Conservation (phyloP, 2,113 vertebrate species). For the Coryphaenoides rupestris region DNA sequence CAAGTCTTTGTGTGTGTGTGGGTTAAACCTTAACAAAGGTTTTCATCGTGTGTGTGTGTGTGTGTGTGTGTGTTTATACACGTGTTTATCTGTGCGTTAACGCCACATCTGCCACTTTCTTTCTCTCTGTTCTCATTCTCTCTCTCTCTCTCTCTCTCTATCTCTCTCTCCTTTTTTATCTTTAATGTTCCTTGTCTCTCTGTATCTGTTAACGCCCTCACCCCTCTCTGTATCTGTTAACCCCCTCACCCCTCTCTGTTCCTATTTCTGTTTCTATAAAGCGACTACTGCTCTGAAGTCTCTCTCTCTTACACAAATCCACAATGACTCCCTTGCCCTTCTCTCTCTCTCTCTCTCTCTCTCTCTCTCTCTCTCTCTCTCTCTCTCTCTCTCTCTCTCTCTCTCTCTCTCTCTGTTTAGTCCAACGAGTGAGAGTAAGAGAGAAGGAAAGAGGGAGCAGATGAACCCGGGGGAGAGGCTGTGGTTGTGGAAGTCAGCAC, state of each 20-base stretch:
- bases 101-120: not conserved
- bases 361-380: too few species aligned
- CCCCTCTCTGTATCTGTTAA: not conserved
- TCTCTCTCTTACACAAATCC: not conserved
- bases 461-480: too few species aligned
- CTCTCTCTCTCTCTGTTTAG: too few species aligned
- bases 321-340: not conserved
- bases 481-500: too few species aligned
- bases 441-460: too few species aligned
- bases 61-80: conserved; percentile 1
- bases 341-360: too few species aligned
- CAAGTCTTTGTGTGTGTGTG: not conserved
- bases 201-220: too few species aligned
- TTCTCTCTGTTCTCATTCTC: not conserved
- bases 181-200: not conserved
- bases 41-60: not conserved
- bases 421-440: too few species aligned
- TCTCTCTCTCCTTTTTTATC: not conserved
- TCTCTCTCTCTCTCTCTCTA: not conserved
- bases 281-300: not conserved
- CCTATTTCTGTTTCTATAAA: not conserved
- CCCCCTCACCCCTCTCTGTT: not conserved
- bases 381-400: too few species aligned
- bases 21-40: too few species aligned
- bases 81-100: conserved; percentile 7